These are phyloP conservation scores for Salvelinus fontinalis DNA, from an alignment of 2,113 vertebrate genomes.

Conservation along the genomic window DNA sequence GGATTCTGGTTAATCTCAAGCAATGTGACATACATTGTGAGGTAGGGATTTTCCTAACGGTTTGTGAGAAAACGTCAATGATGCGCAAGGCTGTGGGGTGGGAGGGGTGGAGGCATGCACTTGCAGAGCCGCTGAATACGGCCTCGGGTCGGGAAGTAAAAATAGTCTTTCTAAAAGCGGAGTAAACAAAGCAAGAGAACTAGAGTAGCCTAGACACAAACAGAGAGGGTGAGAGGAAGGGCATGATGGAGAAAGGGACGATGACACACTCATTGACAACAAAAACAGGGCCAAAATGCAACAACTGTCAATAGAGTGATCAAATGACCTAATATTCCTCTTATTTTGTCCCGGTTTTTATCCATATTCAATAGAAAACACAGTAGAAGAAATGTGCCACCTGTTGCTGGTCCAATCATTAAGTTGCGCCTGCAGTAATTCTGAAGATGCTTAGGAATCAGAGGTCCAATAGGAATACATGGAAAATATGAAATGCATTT, in stretches of 20 bases:
- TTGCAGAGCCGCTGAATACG: conserved; percentile 64
- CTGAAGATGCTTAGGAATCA: too few relatives aligned
- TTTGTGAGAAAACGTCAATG: too few relatives aligned
- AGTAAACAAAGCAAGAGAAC: conserved; percentile 68
- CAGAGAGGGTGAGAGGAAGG: not conserved
- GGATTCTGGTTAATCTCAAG: too few relatives aligned
- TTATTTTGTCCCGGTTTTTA: too few relatives aligned
- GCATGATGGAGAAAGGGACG: not conserved
- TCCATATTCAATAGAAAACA: not conserved
- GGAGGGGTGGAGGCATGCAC: conserved; percentile 53
- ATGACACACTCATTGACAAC: not conserved
- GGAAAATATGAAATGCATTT: not conserved
- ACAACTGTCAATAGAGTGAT: not conserved
- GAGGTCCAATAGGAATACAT: not conserved
- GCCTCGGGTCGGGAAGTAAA: conserved; percentile 68
- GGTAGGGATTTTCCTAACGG: too few relatives aligned
- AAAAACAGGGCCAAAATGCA: not conserved
- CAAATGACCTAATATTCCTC: not conserved
- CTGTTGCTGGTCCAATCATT: conserved; percentile 48
- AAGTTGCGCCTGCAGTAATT: not conserved
- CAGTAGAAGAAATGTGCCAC: conserved; percentile 24
- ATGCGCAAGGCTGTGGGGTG: too few relatives aligned
- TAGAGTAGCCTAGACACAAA: conserved; percentile 29
- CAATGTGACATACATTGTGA: too few relatives aligned
- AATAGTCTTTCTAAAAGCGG: conserved; percentile 71